Base-by-base conservation (phyloP, 2,888 invertebrate species). In the Drosophila rubida region DNA sequence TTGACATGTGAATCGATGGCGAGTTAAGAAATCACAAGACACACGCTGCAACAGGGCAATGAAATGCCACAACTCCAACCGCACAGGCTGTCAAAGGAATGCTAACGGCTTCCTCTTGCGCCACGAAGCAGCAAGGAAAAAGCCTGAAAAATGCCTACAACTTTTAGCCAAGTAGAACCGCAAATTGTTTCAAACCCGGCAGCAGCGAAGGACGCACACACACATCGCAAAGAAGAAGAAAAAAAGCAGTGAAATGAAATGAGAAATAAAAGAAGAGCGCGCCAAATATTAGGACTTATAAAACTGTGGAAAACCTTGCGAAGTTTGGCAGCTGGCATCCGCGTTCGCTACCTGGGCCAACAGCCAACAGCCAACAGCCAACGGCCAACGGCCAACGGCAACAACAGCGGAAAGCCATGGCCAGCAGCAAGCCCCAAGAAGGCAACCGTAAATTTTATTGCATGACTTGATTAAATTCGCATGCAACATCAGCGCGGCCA, bases 391-490 rank as follows among this genome's bases (percentile, higher is more conserved):
- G n/a, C 32, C 3, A 48, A 27, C 41, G 9, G 7, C n/a, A n/a
- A n/a, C 49, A 32, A 11, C 32, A 32, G n/a, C 32, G 32, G 32
- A 8, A 46, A 57, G 42, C 55, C 51, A 51, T 23, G 64, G 60
- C 59, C 51, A 39, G 35, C 22, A 51, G 22, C 41, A 53, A 50
- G 44, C 30, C 72, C 41, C 53, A 41, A 62, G 70, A 74, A 74
- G 75, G 73, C 73, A 79, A 78, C 88, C 90, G 90, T 90, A 89
- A 88, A 90, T 90, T 89, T 89, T 90, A 87, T 90, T 90, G 90
- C 90, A 89, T 90, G 90, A 87, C 90, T 90, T 88, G 90, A 90
- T 90, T 90, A 90, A 89, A 88, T 89, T 89, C 81, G 87, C 89
- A 83, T 87, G 80, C 88, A 86, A 74, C 71, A 65, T 54, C 59